A percentile compares a stretch with the other conserved stretches of the same genome.
These are phyloP conservation scores for Brachyrhaphis roseni DNA, from an alignment of 2,797 vertebrate species.

Conservation along the genomic window DNA sequence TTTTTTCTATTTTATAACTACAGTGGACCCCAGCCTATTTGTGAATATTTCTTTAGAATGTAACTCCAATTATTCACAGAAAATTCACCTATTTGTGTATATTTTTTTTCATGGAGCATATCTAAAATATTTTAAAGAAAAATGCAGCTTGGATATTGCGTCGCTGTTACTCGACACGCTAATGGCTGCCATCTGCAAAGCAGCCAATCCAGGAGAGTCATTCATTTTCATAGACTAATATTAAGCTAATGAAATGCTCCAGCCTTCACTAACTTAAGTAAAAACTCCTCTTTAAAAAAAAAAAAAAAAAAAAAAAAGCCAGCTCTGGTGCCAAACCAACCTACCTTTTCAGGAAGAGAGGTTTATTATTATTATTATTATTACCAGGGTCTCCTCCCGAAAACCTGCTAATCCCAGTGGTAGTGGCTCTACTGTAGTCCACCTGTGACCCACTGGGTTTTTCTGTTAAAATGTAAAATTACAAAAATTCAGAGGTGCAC, in stretches of 20 bases:
- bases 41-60: not conserved
- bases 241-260: not conserved
- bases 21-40: not conserved
- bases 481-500: not conserved
- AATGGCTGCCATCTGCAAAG: not conserved
- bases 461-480: not conserved
- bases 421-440: too few relatives aligned
- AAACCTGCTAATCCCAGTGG: too few relatives aligned
- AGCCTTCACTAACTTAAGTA: not conserved
- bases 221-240: not conserved
- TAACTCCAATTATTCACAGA: not conserved
- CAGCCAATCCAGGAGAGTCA: not conserved
- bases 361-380: not conserved
- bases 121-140: not conserved
- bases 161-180: not conserved
- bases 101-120: not conserved
- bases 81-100: not conserved
- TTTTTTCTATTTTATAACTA: not conserved
- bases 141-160: not conserved
- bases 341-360: not conserved
- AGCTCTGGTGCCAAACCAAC: not conserved
- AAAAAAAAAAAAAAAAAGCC: too few relatives aligned
- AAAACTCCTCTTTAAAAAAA: too few relatives aligned
- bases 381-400: too few relatives aligned
- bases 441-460: not conserved